Conservation (phyloP, 2,888 invertebrate genomes). For the Pseudanteris insignis region DNA sequence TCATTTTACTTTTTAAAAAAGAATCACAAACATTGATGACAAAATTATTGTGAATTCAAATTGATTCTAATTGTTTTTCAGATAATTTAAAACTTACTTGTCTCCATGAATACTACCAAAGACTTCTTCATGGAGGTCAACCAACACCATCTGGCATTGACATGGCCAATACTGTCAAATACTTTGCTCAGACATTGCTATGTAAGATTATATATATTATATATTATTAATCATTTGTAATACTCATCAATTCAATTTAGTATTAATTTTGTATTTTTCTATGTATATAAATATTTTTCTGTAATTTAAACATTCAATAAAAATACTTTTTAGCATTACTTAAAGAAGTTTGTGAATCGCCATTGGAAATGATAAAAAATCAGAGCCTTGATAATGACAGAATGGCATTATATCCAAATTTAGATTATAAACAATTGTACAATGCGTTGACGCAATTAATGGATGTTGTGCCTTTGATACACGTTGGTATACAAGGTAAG, state of each 20-base stretch:
- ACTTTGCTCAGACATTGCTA: constrained; percentile 95
- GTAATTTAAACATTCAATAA: no score
- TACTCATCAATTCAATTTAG: no score
- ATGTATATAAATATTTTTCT: no score
- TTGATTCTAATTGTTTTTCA: no score
- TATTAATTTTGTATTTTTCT: no score
- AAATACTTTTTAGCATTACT: constrained; percentile 77
- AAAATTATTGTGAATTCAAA: no score
- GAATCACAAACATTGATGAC: no score
- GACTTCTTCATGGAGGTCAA: constrained; percentile 88
- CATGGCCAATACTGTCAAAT: constrained; percentile 96
- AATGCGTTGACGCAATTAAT: constrained; percentile 89
- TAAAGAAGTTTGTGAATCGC: constrained; percentile 95
- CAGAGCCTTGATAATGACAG: constrained; percentile 86
- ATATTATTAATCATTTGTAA: not conserved
- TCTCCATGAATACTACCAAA: constrained; percentile 94
- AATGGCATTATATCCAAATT: constrained; percentile 92
- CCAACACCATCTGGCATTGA: constrained; percentile 95
- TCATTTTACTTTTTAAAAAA: no score
- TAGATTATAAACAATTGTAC: constrained; percentile 96
- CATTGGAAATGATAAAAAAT: constrained; percentile 88
- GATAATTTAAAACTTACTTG: constrained; percentile 98
- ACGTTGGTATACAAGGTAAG: constrained; percentile 84
- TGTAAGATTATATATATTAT: constrained; percentile 72
- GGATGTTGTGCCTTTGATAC: constrained; percentile 92